Evolutionary conservation across 2,113 vertebrate genomes (phyloP), one percentile per base, ranked within the genome.

Genomic region (Lichenostomus cassidix): DNA sequence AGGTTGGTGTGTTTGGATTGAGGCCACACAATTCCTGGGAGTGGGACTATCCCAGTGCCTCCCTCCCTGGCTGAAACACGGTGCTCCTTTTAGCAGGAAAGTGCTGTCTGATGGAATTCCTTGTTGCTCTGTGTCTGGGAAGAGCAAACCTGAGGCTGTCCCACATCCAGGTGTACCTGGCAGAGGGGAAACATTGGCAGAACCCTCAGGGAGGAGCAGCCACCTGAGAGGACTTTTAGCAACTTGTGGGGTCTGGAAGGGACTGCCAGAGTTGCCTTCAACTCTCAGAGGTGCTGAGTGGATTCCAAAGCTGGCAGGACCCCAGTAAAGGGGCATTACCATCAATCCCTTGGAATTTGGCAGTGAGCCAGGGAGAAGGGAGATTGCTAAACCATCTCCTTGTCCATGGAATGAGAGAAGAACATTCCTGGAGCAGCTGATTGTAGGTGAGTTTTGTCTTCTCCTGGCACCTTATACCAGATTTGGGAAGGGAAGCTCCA

Each of bases 191-290:
- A 5, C 0, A 3, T 28, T 16, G 21, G 5, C 37, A 87, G 42
- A 44, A 58, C 6, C 1, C 0, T 33, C 15, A 24, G 33, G 29
- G 6, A 33, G 42, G 27, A 74, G 53, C 49, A 74, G 44, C 39
- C 8, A 1, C 20, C 33, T n/a, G 15, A 1, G 10, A 53, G 64
- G 59, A n/a, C 33, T 42, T 41, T 9, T 2, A 35, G 39, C 10
- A 20, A 0, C 35, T 41, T 0, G 0, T 55, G 27, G 25, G 9
- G 25, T 5, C 67, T 80, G 58, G 25, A 46, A 65, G 39, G 4
- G 7, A 41, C 35, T n/a, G 29, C 35, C 53, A 68, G 70, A 33
- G 24, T 13, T 35, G 55, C 16, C 29, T 64, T 29, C 56, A 39
- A 11, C 29, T 63, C 47, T 17, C 33, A 21, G 33, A 28, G 37